These are phyloP conservation scores for Tachina fera DNA, from an alignment of 2,888 invertebrate species.

Conservation along the genomic window DNA sequence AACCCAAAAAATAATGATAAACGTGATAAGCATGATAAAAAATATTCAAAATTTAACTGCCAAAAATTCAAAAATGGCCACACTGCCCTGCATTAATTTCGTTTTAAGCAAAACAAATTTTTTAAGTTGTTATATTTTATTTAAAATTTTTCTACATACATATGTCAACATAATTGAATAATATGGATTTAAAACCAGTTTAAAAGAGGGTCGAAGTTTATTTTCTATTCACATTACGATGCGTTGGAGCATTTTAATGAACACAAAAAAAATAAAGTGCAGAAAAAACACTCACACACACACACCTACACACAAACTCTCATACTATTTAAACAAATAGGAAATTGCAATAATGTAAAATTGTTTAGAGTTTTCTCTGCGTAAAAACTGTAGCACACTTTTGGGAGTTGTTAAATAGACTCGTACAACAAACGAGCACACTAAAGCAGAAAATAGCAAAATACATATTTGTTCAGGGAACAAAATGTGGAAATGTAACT, in stretches of 20 bases:
- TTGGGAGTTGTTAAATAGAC: constrained; percentile 38
- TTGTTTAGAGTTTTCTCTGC: constrained; percentile 44
- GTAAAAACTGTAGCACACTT: constrained; percentile 44
- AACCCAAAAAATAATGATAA: no score
- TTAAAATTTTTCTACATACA: no score
- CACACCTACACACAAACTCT: not conserved
- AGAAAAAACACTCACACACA: not conserved
- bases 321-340: constrained; percentile 27
- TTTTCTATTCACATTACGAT: constrained; percentile 4
- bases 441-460: not conserved
- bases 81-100: no score
- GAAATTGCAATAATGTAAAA: constrained; percentile 49
- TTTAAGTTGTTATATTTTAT: no score
- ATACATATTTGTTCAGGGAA: not conserved
- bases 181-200: not conserved
- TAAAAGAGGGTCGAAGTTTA: not conserved
- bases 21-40: no score
- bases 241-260: not conserved
- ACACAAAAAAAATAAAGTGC: not conserved
- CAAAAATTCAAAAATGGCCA: no score
- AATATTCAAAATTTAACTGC: no score
- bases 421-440: not conserved
- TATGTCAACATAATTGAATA: not conserved
- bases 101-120: no score
- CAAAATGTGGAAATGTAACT: not conserved